Conservation (phyloP, 2,888 invertebrate genomes). For the Gymnosoma rotundatum region DNA sequence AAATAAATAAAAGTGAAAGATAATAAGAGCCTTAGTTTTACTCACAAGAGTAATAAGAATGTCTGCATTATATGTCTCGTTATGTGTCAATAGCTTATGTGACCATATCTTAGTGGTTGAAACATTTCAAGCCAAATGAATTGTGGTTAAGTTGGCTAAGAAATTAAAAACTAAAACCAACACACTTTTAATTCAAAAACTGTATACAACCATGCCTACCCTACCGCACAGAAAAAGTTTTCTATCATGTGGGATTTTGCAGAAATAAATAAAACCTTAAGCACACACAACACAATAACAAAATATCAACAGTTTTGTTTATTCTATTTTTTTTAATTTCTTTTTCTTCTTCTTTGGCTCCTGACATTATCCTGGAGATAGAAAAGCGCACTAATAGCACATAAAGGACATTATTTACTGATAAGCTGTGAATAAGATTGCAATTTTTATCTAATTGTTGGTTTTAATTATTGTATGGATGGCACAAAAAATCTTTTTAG, state of each 20-base stretch:
- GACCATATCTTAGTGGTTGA: slow-evolving; percentile 60
- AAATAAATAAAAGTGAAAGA: too few relatives aligned
- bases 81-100: slow-evolving; percentile 48
- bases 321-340: background rate
- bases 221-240: background rate
- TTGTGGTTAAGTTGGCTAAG: slow-evolving; percentile 49
- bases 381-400: background rate
- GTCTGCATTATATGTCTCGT: background rate
- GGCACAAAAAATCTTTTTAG: background rate
- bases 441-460: slow-evolving; percentile 64
- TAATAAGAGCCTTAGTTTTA: background rate
- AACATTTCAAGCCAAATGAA: slow-evolving; percentile 56
- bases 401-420: slow-evolving; percentile 45
- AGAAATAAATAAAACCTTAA: slow-evolving; percentile 8
- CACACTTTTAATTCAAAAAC: background rate
- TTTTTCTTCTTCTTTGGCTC: background rate
- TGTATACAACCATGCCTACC: background rate
- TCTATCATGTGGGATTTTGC: background rate
- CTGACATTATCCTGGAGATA: background rate
- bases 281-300: slow-evolving; percentile 15
- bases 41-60: background rate
- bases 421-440: slow-evolving; percentile 55
- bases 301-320: slow-evolving; percentile 44
- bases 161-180: slow-evolving; percentile 31
- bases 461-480: slow-evolving; percentile 54